phyloP scores from a whole-genome alignment of 92 coral and sea anemone species.

The Umimayanthus chanpuru region DNA sequence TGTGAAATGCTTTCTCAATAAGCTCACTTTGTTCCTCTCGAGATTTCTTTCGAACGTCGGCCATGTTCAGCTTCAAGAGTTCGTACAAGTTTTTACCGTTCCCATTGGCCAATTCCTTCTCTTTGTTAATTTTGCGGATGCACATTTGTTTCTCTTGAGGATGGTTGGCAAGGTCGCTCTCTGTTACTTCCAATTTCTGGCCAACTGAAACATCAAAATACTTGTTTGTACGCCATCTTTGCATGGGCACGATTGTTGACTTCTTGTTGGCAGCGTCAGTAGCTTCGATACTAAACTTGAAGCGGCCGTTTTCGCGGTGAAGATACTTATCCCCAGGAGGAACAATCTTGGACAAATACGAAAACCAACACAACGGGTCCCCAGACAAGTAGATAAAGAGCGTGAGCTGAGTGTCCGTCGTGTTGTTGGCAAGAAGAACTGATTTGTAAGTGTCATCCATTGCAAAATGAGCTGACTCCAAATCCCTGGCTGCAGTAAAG shows the following conservation, averaged over 20 bases:
- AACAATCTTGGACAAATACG: conserved; percentile 40
- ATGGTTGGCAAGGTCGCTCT: conserved; percentile 27
- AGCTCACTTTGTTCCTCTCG: conserved; percentile 33
- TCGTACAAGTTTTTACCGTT: conserved; percentile 50
- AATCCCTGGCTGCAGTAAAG: too few relatives aligned
- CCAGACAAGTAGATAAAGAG: conserved; percentile 22
- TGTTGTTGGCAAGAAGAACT: conserved; percentile 48
- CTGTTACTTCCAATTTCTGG: conserved; percentile 33
- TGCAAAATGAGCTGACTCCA: not conserved
- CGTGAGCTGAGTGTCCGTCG: conserved; percentile 38
- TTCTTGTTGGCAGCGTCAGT: conserved; percentile 21
- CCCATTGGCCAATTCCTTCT: conserved; percentile 26
- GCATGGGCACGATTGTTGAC: not conserved
- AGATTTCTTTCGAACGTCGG: conserved; percentile 43
- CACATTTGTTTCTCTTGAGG: conserved; percentile 45
- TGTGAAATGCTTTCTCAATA: conserved; percentile 32
- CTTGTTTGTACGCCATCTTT: conserved; percentile 39
- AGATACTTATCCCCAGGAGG: conserved; percentile 35
- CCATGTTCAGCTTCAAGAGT: conserved; percentile 52
- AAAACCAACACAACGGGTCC: conserved; percentile 45
- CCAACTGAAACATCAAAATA: not conserved
- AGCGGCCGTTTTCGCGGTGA: conserved; percentile 22
- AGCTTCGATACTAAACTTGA: conserved; percentile 42
- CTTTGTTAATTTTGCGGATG: conserved; percentile 51
- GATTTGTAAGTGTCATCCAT: conserved; percentile 48